Percentiles rank a stretch among this genome's conserved stretches.
Conservation (phyloP, 2,113 vertebrate species). For the Albula goreensis region DNA sequence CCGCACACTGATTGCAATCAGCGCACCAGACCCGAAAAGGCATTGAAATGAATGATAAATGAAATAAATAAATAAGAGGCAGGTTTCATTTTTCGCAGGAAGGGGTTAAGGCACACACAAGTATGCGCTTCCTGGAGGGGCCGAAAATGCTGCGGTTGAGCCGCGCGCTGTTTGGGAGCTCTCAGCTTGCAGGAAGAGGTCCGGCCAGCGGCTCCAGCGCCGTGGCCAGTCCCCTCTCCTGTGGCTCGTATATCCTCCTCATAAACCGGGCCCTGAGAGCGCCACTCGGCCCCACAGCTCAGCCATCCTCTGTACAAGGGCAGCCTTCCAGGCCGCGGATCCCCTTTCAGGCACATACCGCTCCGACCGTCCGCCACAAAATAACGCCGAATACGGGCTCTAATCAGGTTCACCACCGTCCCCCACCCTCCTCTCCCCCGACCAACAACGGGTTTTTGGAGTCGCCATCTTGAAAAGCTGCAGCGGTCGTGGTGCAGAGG, state of each 20-base stretch:
- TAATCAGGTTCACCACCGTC: neutral
- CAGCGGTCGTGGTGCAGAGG: neutral
- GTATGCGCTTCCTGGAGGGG: neutral
- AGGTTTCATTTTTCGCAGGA: constrained; percentile 36
- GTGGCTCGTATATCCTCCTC: neutral
- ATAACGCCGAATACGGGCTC: neutral
- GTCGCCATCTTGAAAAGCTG: neutral
- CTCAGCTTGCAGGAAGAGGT: constrained; percentile 6
- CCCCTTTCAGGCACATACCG: neutral
- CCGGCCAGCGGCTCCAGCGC: neutral
- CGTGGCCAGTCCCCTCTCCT: neutral
- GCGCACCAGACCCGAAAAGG: constrained; percentile 13
- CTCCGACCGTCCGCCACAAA: neutral
- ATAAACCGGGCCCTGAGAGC: neutral
- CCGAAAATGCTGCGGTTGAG: neutral
- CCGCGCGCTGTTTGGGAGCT: neutral
- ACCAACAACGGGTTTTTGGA: neutral
- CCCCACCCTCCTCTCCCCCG: too few relatives aligned
- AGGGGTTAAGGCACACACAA: constrained; percentile 12
- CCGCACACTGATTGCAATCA: constrained; percentile 33
- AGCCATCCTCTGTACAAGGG: neutral
- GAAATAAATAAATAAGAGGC: constrained; percentile 17
- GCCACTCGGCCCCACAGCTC: neutral
- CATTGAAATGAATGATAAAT: neutral
- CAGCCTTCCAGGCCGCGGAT: neutral